Conservation (phyloP, 2,888 invertebrate genomes). For the Drosophila conformis region DNA sequence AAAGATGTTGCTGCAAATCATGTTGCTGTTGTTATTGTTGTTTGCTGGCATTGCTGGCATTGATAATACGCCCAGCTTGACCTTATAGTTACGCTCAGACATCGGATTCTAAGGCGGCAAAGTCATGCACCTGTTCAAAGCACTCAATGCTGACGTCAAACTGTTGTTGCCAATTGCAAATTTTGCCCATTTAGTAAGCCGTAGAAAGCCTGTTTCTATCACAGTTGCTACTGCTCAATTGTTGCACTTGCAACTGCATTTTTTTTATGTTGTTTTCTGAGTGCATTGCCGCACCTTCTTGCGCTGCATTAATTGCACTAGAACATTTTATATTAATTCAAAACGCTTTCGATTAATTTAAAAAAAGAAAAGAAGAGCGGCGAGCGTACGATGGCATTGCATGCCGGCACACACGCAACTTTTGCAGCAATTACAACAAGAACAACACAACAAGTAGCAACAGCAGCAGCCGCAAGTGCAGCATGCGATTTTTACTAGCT, state of each 20-base stretch:
- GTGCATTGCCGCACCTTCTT: conserved; percentile 8
- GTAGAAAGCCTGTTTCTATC: conserved; percentile 16
- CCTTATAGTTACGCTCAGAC: conserved; percentile 58
- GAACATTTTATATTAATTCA: conserved; percentile 33
- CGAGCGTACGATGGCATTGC: conserved; percentile 16
- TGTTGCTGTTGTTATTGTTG: conserved; percentile 32
- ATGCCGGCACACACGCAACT: conserved; percentile 32
- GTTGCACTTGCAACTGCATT: neutral
- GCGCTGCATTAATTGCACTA: conserved; percentile 18
- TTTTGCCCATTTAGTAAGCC: conserved; percentile 16
- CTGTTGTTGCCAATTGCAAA: conserved; percentile 14
- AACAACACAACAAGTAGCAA: conserved; percentile 9
- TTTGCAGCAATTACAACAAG: conserved; percentile 14
- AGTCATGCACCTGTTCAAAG: conserved; percentile 33
- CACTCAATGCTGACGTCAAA: conserved; percentile 5
- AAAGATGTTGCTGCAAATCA: conserved; percentile 36
- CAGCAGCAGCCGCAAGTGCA: conserved; percentile 11
- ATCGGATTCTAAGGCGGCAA: conserved; percentile 46
- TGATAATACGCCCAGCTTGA: conserved; percentile 61
- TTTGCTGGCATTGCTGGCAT: conserved; percentile 10
- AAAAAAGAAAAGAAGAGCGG: neutral
- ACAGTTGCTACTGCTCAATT: conserved; percentile 4
- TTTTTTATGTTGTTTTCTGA: neutral
- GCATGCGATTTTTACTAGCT: conserved; percentile 59
- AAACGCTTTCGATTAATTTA: conserved; percentile 18